Percentiles rank a stretch among this genome's conserved stretches.
Conservation (phyloP, 2,797 vertebrate species). For the Bradypus variegatus region DNA sequence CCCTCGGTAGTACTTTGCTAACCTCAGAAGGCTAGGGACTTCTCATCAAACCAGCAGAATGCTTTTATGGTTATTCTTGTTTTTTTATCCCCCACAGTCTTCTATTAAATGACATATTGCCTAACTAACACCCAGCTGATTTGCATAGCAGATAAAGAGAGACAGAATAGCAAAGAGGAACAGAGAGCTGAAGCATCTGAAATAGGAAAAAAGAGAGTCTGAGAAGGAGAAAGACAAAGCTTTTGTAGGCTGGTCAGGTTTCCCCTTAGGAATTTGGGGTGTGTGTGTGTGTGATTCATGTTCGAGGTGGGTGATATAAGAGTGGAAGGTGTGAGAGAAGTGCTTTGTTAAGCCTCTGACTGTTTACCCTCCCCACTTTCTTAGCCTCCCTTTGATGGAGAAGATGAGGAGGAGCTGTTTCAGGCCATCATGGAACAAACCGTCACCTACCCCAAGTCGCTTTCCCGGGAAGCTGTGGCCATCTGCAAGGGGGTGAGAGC, state of each 20-base stretch:
- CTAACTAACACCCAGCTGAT: conserved; percentile 6
- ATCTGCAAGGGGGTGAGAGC: conserved; percentile 89
- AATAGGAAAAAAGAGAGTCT: neutral
- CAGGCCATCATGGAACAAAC: conserved; percentile 93
- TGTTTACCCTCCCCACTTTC: neutral
- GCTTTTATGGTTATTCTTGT: neutral
- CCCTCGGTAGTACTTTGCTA: neutral
- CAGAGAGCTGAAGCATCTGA: neutral
- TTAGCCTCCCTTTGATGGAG: conserved; percentile 89
- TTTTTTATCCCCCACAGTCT: neutral
- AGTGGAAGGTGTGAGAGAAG: no score
- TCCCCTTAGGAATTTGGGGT: neutral
- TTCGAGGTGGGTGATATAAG: neutral
- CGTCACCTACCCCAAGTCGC: conserved; percentile 87
- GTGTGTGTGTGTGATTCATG: no score
- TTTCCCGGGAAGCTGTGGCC: conserved; percentile 87
- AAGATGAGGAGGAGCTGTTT: conserved; percentile 92
- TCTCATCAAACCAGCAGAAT: neutral
- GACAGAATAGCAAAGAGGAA: neutral
- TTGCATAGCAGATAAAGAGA: neutral
- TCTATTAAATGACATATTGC: neutral
- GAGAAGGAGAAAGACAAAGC: neutral
- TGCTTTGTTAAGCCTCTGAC: neutral
- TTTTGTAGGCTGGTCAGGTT: neutral
- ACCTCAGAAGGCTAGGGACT: neutral